Evolutionary conservation across 2,113 vertebrate species (phyloP).

Genomic region (Cololabis saira): DNA sequence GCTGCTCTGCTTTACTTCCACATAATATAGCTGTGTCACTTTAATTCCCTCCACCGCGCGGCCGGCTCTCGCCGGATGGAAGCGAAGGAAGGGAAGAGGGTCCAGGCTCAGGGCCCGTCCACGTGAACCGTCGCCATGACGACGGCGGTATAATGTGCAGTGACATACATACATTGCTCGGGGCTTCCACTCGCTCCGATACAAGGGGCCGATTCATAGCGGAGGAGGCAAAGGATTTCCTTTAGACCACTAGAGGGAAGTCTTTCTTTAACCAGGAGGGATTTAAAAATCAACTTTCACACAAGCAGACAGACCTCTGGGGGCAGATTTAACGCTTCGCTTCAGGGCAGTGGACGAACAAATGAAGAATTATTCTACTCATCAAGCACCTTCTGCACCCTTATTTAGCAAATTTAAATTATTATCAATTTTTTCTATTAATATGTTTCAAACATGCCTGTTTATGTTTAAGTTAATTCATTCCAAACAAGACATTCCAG

Average conservation of each 20-base stretch:
- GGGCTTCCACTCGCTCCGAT: slow-evolving; percentile 29
- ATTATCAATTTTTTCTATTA: too few relatives aligned
- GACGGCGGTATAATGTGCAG: slow-evolving; percentile 16
- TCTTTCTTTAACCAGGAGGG: slow-evolving; percentile 12
- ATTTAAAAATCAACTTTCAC: too few relatives aligned
- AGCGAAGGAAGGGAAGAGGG: slow-evolving; percentile 37
- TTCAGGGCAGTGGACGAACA: too few relatives aligned
- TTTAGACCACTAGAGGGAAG: slow-evolving; percentile 61
- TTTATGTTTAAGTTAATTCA: too few relatives aligned
- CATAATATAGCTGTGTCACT: slow-evolving; percentile 66
- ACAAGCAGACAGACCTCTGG: too few relatives aligned
- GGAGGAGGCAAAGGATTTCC: neutral
- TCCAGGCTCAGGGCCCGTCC: slow-evolving; percentile 25
- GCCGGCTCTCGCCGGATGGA: slow-evolving; percentile 23
- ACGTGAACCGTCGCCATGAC: slow-evolving; percentile 45
- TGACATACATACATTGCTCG: slow-evolving; percentile 41
- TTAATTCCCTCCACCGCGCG: slow-evolving; percentile 58
- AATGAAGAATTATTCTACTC: too few relatives aligned
- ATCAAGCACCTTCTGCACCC: too few relatives aligned
- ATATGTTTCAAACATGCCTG: too few relatives aligned
- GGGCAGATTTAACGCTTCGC: too few relatives aligned
- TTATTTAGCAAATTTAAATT: too few relatives aligned
- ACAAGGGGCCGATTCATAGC: slow-evolving; percentile 16
- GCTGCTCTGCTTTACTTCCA: slow-evolving; percentile 73
- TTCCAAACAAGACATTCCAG: too few relatives aligned